Conservation (phyloP, 2,113 vertebrate genomes). For the Leucopsar rothschildi region DNA sequence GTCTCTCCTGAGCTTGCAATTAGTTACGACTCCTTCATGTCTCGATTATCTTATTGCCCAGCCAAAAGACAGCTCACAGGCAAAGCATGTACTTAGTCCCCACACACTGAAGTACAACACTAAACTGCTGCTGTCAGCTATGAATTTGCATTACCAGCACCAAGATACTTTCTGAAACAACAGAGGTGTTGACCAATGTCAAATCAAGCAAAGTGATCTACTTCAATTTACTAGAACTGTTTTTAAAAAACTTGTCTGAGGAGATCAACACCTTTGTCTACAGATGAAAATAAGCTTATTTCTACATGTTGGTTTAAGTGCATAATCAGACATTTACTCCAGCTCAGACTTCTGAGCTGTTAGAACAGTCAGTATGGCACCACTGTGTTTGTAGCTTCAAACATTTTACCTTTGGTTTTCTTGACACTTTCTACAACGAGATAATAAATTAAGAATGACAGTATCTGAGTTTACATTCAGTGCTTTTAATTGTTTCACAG, state of each 20-base stretch:
- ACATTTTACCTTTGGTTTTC: neutral
- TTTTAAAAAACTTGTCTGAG: neutral
- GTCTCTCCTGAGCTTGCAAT: neutral
- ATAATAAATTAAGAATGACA: neutral
- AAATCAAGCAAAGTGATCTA: neutral
- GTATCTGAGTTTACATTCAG: neutral
- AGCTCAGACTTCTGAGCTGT: neutral
- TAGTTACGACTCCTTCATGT: neutral
- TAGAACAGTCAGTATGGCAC: neutral
- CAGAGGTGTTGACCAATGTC: fast-evolving
- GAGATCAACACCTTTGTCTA: neutral
- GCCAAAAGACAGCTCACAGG: neutral
- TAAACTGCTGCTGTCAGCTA: neutral
- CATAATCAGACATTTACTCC: neutral
- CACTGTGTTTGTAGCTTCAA: neutral
- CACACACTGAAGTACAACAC: neutral
- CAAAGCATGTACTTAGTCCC: neutral
- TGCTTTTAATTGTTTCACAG: neutral
- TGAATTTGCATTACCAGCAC: neutral
- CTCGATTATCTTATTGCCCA: neutral
- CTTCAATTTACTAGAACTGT: neutral
- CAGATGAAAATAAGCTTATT: neutral
- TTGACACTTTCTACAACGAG: neutral
- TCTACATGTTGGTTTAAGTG: neutral
- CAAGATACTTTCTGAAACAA: neutral